phyloP scores from a whole-genome alignment of 2,113 vertebrate species.

The Rattus norvegicus region GRCr8 NC_086028.1:63665001-63665500 shows the following conservation, averaged over 20 bases:
- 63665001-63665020: slow-evolving; percentile 1
- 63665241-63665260: slow-evolving; percentile 96
- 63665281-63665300: slow-evolving; percentile 90
- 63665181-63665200: slow-evolving; percentile 90
- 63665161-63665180: slow-evolving; percentile 95
- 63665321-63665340: not conserved
- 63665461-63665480: slow-evolving; percentile 97
- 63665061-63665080: not conserved
- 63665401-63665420: slow-evolving; percentile 98
- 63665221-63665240: slow-evolving; percentile 94
- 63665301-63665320: slow-evolving; percentile 39
- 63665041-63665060: not conserved
- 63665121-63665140: slow-evolving; percentile 98
- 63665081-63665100: slow-evolving; percentile 88
- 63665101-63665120: slow-evolving; percentile 98
- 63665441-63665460: slow-evolving; percentile 96
- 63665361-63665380: slow-evolving; percentile 22
- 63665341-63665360: not conserved
- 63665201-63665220: slow-evolving; percentile 90
- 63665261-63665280: slow-evolving; percentile 98
- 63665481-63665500: slow-evolving; percentile 94
- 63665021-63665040: not conserved
- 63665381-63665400: slow-evolving; percentile 92
- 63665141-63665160: slow-evolving; percentile 92
- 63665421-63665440: slow-evolving; percentile 98